phyloP scores from a whole-genome alignment of 2,113 vertebrate species.

The Varanus komodoensis region DNA sequence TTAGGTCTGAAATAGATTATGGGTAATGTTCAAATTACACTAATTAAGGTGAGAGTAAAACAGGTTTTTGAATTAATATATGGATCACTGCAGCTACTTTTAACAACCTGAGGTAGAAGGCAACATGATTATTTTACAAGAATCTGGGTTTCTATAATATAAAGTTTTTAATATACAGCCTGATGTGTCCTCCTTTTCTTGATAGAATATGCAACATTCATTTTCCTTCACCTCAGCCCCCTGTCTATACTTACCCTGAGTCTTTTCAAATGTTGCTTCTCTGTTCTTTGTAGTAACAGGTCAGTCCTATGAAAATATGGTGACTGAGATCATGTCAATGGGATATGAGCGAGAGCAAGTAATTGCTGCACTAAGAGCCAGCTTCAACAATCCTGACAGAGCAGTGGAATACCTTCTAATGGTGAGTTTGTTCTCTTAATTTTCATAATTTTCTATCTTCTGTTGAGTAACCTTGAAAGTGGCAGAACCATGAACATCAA shows the following conservation, averaged over 20 bases:
- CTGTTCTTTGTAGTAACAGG: constrained; percentile 86
- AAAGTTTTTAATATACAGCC: background rate
- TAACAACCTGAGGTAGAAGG: constrained; percentile 6
- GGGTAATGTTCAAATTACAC: constrained; percentile 31
- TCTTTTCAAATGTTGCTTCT: constrained; percentile 9
- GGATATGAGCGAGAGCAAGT: constrained; percentile 94
- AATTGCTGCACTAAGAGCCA: constrained; percentile 91
- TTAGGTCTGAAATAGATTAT: constrained; percentile 15
- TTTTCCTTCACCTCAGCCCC: background rate
- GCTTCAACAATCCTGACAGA: constrained; percentile 97
- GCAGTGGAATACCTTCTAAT: constrained; percentile 96
- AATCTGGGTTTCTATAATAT: background rate
- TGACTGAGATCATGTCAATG: constrained; percentile 98
- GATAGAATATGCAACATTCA: background rate
- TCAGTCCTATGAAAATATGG: constrained; percentile 95
- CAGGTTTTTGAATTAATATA: background rate
- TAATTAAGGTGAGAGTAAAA: constrained; percentile 17
- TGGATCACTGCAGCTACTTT: background rate
- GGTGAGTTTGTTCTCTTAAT: constrained; percentile 76
- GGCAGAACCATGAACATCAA: background rate
- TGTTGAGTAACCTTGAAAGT: background rate
- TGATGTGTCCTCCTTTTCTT: background rate
- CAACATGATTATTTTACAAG: background rate
- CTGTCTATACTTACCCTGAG: background rate
- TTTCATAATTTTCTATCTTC: background rate